Percentiles rank a stretch among this genome's conserved stretches.
These are phyloP conservation scores for Amphibalanus amphitrite DNA, from an alignment of 1,140 invertebrate genomes.

Conservation along the genomic window DNA sequence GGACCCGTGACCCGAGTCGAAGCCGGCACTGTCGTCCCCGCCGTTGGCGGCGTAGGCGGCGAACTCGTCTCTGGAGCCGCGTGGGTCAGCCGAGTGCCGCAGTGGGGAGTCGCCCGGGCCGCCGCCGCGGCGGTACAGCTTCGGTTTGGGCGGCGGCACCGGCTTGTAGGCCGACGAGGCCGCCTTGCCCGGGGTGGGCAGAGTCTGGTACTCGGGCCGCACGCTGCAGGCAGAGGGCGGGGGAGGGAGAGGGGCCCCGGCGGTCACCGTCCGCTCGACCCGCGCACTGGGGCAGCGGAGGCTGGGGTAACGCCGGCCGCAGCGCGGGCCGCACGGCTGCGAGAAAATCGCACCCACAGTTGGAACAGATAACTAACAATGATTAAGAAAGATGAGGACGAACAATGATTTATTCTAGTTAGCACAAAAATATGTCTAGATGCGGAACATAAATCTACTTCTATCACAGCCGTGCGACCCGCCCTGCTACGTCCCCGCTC, in stretches of 20 bases:
- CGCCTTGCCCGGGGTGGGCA: slow-evolving; percentile 28
- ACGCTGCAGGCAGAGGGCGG: not conserved
- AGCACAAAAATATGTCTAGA: too few relatives aligned
- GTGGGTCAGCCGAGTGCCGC: slow-evolving; percentile 13
- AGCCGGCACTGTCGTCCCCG: slow-evolving; percentile 23
- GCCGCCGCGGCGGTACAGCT: slow-evolving; percentile 43
- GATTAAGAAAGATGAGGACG: too few relatives aligned
- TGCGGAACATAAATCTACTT: too few relatives aligned
- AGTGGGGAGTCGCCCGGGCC: slow-evolving; percentile 9
- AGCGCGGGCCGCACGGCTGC: not conserved
- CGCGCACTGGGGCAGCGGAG: too few relatives aligned
- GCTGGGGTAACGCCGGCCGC: not conserved
- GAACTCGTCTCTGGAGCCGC: slow-evolving; percentile 17
- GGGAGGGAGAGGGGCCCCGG: too few relatives aligned
- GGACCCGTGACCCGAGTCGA: slow-evolving; percentile 32
- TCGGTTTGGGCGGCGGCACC: slow-evolving; percentile 74
- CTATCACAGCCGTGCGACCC: too few relatives aligned
- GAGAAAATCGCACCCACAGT: too few relatives aligned
- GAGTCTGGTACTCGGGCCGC: slow-evolving; percentile 24
- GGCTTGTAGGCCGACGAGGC: slow-evolving; percentile 52
- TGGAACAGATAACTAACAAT: too few relatives aligned
- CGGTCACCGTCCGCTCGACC: too few relatives aligned
- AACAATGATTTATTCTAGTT: too few relatives aligned
- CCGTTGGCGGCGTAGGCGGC: slow-evolving; percentile 17
- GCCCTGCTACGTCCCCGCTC: too few relatives aligned